These are phyloP conservation scores for Microlaimidae sp. DNA, from an alignment of 2,888 invertebrate species.

Conservation along the genomic window DNA sequence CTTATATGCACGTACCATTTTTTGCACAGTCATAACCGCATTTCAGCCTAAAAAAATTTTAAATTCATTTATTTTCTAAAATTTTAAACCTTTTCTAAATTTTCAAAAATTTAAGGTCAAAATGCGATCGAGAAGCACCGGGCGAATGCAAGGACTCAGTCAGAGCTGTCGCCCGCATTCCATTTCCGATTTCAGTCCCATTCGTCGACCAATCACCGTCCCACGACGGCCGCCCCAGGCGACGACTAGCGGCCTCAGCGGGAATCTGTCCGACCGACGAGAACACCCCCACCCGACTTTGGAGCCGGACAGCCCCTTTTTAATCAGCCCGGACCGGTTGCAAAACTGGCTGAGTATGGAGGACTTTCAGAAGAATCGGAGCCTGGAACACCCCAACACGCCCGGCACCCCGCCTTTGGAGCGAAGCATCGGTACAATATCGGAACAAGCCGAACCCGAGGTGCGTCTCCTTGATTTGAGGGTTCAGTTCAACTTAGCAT, in stretches of 20 bases:
- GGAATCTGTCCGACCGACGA: not conserved
- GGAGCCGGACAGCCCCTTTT: not conserved
- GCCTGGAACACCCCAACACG: not conserved
- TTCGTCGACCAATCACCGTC: not conserved
- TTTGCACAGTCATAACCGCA: too few relatives aligned
- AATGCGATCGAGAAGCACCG: not conserved
- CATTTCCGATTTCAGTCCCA: slow-evolving; percentile 6
- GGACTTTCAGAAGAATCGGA: not conserved
- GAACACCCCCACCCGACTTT: not conserved
- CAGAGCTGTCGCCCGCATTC: slow-evolving; percentile 9
- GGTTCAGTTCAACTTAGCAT: too few relatives aligned
- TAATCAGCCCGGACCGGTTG: not conserved
- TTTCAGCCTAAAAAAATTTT: too few relatives aligned
- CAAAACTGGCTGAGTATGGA: slow-evolving; percentile 5
- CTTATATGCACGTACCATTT: too few relatives aligned
- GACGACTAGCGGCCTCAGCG: not conserved
- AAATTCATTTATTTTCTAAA: too few relatives aligned
- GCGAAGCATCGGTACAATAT: slow-evolving; percentile 5
- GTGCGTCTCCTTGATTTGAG: too few relatives aligned
- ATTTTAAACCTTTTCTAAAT: too few relatives aligned
- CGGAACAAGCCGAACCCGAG: slow-evolving; percentile 3
- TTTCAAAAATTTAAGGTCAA: too few relatives aligned
- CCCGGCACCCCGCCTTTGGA: not conserved
- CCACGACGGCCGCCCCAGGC: not conserved
- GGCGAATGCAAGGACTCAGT: not conserved